Base-by-base conservation (phyloP, 2,797 vertebrate genomes). In the Taenioides sp. region DNA sequence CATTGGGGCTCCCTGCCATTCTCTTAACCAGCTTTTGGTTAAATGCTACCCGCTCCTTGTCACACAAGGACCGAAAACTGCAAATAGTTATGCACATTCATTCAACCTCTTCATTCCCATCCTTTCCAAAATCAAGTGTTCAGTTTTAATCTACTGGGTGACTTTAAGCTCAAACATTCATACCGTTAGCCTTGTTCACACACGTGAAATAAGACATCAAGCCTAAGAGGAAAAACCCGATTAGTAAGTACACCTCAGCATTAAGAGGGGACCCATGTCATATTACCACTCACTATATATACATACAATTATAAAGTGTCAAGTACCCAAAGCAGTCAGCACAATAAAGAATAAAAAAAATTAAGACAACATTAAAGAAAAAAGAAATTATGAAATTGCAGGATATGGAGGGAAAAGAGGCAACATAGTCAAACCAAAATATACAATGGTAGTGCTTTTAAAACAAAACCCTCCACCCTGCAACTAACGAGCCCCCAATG, bases 261-360 rank as follows among this genome's bases (percentile, higher is more conserved):
- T 88, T 88, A 91, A 88, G 90, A 89, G 85, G 88, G 86, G 85
- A 88, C 84, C 78, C 82, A 91, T 90, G 86, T 88, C 89, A 91
- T 86, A 88, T 91, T 85, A 88, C 88, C 90, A 89, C 89, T 89
- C 90, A 90, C 90, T 89, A 90, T 94, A 92, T 91, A 87, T 89
- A 94, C 91, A 93, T 87, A 86, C 31, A 34, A 62, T 93, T 91
- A 90, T 94, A 94, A 94, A 94, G 93, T 94, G 94, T 94, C 94
- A 94, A 94, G 94, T 94, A 95, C 94, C 94, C 93, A 76, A 94
- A 94, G 92, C 88, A 93, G 89, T 93, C 90, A 92, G 94, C 84
- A 83, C 78, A 86, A 88, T 90, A 89, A 86, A 83, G 77, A 85
- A 87, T 77, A 80, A 74, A 79, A 34, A 31, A 87, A 88, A 83